These are phyloP conservation scores for Hydraecia micacea DNA, from an alignment of 2,888 invertebrate species.

Conservation along the genomic window DNA sequence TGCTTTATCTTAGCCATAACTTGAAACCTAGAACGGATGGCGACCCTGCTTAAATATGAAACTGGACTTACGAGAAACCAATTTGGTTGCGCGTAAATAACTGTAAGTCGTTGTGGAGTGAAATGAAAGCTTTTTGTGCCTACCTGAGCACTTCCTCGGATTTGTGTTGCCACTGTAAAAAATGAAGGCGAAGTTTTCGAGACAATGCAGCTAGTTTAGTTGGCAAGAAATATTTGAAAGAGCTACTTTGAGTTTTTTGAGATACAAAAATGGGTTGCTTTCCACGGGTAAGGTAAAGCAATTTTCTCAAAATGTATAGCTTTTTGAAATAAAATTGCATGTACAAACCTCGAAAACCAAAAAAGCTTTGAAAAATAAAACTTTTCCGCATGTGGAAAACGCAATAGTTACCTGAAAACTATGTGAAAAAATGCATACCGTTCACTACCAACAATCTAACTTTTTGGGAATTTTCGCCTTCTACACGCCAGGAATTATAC, in stretches of 20 bases:
- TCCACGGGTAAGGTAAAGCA: not conserved
- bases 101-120: slow-evolving; percentile 62
- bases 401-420: slow-evolving; percentile 14
- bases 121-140: slow-evolving; percentile 65
- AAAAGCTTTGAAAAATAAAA: not conserved
- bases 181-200: slow-evolving; percentile 35
- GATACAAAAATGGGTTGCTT: not conserved
- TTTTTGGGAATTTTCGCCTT: slow-evolving; percentile 22
- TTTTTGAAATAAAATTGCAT: not conserved
- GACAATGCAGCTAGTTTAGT: slow-evolving; percentile 40
- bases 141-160: slow-evolving; percentile 62
- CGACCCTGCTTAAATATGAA: slow-evolving; percentile 60
- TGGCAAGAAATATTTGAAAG: slow-evolving; percentile 26
- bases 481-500: slow-evolving; percentile 13
- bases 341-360: not conserved
- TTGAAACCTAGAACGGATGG: slow-evolving; percentile 37
- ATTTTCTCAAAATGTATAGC: not conserved
- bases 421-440: slow-evolving; percentile 9
- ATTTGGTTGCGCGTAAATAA: slow-evolving; percentile 64
- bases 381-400: not conserved
- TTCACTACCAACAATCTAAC: slow-evolving; percentile 44
- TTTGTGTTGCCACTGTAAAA: slow-evolving; percentile 57
- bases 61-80: slow-evolving; percentile 65
- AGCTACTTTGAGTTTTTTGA: slow-evolving; percentile 13
- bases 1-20: not conserved